Percentiles rank a stretch among this genome's conserved stretches.
Evolutionary conservation across 2,113 vertebrate genomes (phyloP).

Genomic region (Macrotus californicus): DNA sequence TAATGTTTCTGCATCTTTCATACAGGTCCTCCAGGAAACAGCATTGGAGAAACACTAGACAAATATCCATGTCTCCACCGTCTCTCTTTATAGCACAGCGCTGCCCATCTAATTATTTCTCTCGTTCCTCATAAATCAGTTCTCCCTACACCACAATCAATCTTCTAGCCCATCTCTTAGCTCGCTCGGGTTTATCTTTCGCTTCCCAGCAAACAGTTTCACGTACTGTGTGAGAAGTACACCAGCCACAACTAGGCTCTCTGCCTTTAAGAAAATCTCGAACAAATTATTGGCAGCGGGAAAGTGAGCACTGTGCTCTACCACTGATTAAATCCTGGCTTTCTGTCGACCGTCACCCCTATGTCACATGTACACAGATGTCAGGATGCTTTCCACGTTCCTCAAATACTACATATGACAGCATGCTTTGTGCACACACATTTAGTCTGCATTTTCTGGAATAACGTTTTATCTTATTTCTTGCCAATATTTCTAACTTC

Average conservation of each 20-base stretch:
- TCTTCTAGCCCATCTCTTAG: slow-evolving; percentile 17
- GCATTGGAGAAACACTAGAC: neutral
- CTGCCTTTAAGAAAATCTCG: neutral
- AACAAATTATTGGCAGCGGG: neutral
- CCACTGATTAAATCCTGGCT: neutral
- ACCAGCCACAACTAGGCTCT: neutral
- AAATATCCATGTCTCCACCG: neutral
- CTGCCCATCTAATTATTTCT: slow-evolving; percentile 51
- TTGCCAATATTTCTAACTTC: slow-evolving; percentile 12
- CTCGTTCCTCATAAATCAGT: slow-evolving; percentile 48
- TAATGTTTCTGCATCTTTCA: neutral
- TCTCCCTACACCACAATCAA: slow-evolving; percentile 28
- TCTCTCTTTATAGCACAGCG: slow-evolving; percentile 28
- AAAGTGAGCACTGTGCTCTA: neutral
- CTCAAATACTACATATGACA: neutral
- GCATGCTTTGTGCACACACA: neutral
- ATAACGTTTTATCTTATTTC: neutral
- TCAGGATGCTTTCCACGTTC: neutral
- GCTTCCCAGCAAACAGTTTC: slow-evolving; percentile 14
- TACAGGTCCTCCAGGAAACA: neutral
- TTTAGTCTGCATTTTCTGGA: neutral
- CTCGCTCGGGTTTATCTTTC: neutral
- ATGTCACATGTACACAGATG: neutral
- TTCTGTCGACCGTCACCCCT: neutral
- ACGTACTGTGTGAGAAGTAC: neutral